These are phyloP conservation scores for Serranus cabrilla DNA, from an alignment of 2,797 vertebrate species.

Conservation along the genomic window DNA sequence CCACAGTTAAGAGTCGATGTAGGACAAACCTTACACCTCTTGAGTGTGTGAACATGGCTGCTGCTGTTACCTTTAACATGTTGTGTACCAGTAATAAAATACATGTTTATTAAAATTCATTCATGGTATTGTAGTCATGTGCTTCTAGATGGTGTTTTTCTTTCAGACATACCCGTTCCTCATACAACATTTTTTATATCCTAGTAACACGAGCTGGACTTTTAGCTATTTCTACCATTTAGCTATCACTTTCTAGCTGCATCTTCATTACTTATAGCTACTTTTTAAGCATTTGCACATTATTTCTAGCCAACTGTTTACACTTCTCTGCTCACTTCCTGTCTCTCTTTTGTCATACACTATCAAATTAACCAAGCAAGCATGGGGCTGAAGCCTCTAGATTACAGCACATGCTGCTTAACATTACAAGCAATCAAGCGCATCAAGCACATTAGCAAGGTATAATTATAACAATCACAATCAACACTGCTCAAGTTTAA, in stretches of 20 bases:
- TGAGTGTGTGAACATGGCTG: slow-evolving; percentile 41
- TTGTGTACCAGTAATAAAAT: slow-evolving; percentile 48
- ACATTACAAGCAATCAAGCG: not conserved
- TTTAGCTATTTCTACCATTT: too few relatives aligned
- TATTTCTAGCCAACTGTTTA: too few relatives aligned
- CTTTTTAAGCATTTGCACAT: too few relatives aligned
- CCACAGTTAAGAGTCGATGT: slow-evolving; percentile 26
- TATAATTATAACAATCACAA: not conserved
- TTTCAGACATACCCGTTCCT: too few relatives aligned
- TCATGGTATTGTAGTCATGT: slow-evolving; percentile 25
- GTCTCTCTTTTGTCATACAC: too few relatives aligned
- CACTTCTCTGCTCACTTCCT: too few relatives aligned
- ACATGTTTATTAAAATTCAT: slow-evolving; percentile 61
- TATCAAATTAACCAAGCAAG: too few relatives aligned
- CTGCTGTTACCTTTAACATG: slow-evolving; percentile 51
- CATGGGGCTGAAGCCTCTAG: not conserved
- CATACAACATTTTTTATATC: too few relatives aligned
- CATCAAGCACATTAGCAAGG: not conserved
- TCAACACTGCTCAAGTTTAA: not conserved
- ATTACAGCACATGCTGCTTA: not conserved
- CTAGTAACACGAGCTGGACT: too few relatives aligned
- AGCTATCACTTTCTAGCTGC: too few relatives aligned
- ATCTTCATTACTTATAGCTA: too few relatives aligned
- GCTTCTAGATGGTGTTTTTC: not conserved
- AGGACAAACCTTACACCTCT: slow-evolving; percentile 1